Evolutionary conservation across 2,888 invertebrate genomes (phyloP), one percentile per base, ranked within the genome.

Genomic region (Acanthopleura granulata): DNA sequence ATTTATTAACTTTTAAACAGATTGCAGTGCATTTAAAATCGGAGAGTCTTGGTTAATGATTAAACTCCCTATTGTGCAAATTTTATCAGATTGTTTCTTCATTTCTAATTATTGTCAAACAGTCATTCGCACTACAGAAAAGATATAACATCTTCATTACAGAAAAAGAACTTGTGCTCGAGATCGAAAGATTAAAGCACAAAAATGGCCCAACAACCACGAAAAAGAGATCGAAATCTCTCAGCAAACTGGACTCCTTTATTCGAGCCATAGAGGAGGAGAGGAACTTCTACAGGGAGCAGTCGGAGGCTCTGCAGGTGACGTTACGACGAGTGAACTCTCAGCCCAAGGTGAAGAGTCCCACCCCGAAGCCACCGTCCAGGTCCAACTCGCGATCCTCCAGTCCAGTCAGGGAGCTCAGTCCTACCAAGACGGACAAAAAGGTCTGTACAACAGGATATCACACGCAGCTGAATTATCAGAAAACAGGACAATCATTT

Each of bases 131-230:
- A 40, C 9, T 9, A 40, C 40, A 40, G 40, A 40, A 9, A 40
- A 40, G n/a, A 57, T 57, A 22, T 57, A 57, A 57, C 12, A 6
- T 57, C 1, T 57, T 57, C 25, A 27, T 75, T 78, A n/a, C 85
- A 91, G 91, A 91, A 75, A 86, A 87, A 78, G 90, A 89, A 74
- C 83, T 91, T 14, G 89, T 91, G n/a, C 79, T 90, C 29, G 91
- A 91, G 78, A 87, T 91, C n/a, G 90, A 90, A 76, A 83, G 89
- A 62, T 80, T 90, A 30, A 89, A 89, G 76, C 83, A 84, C 40
- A 87, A 85, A 79, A 88, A 86, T 77, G 86, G 86, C 0, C 83
- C 85, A 16, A 80, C 78, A 15, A 30, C 61, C 9, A 79, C 78
- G 15, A 30, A 70, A 12, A 86, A 85, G 57, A 86, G 85, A 61